phyloP scores from a whole-genome alignment of 2,888 invertebrate genomes.

The Scaptomyza caliginosa region DNA sequence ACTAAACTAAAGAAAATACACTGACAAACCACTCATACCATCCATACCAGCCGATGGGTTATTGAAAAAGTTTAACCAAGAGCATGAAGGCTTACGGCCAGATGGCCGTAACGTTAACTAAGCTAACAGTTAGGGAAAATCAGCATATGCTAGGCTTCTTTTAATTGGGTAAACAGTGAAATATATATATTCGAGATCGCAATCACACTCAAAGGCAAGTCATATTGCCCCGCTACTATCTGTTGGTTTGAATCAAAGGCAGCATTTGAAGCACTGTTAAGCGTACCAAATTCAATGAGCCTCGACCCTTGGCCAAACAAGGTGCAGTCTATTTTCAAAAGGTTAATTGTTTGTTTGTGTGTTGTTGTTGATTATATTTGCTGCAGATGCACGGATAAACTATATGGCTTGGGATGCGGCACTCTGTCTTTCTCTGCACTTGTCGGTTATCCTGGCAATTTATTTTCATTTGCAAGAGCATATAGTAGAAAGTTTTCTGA shows the following conservation, averaged over 20 bases:
- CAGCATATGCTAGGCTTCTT: slow-evolving; percentile 79
- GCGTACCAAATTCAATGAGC: slow-evolving; percentile 18
- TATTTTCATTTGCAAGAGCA: slow-evolving; percentile 39
- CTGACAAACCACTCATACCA: slow-evolving; percentile 30
- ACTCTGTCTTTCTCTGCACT: slow-evolving; percentile 50
- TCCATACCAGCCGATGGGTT: slow-evolving; percentile 47
- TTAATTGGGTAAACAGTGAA: slow-evolving; percentile 71
- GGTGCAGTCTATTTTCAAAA: slow-evolving; percentile 49
- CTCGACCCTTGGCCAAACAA: slow-evolving; percentile 22
- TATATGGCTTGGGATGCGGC: slow-evolving; percentile 1
- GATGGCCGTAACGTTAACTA: slow-evolving; percentile 4
- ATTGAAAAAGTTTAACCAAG: slow-evolving; percentile 16
- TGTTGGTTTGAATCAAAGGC: slow-evolving; percentile 35
- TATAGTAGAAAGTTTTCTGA: slow-evolving; percentile 9
- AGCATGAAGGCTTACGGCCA: neutral
- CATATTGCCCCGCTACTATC: slow-evolving; percentile 44
- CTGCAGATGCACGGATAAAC: slow-evolving; percentile 49
- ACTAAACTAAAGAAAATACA: slow-evolving; percentile 30
- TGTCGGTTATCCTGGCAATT: slow-evolving; percentile 72
- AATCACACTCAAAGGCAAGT: slow-evolving; percentile 39
- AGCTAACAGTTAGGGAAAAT: slow-evolving; percentile 49
- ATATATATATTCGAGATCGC: slow-evolving; percentile 27
- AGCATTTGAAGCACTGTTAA: slow-evolving; percentile 43
- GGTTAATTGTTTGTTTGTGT: slow-evolving; percentile 74
- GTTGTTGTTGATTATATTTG: slow-evolving; percentile 42